These are phyloP conservation scores for Augochlora pura DNA, from an alignment of 1,140 invertebrate genomes.

Conservation along the genomic window DNA sequence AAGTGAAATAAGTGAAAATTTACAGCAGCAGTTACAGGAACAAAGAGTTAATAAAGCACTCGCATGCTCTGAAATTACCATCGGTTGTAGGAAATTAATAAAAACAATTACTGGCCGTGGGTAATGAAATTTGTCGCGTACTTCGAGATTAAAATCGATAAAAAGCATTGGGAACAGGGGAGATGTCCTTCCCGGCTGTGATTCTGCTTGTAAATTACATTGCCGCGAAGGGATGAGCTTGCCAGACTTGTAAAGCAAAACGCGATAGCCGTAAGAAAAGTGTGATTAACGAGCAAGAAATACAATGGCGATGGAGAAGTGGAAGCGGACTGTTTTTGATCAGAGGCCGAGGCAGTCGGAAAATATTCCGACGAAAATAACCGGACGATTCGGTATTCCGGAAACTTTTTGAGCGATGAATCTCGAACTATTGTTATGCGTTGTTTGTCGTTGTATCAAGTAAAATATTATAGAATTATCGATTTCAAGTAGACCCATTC, in stretches of 20 bases:
- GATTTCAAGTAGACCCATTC: background rate
- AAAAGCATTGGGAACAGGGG: background rate
- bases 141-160: background rate
- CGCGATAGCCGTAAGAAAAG: conserved; percentile 24
- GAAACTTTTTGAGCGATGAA: background rate
- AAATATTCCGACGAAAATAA: background rate
- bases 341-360: background rate
- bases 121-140: background rate
- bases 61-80: background rate
- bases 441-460: too few relatives aligned
- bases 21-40: too few relatives aligned
- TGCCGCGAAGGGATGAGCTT: background rate
- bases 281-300: conserved; percentile 44
- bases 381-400: background rate
- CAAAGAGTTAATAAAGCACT: background rate
- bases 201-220: conserved; percentile 23
- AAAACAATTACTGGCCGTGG: background rate
- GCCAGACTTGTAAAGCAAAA: conserved; percentile 11
- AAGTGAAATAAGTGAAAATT: too few relatives aligned
- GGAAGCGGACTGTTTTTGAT: conserved; percentile 29
- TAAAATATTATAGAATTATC: background rate
- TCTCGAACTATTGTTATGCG: background rate
- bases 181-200: background rate
- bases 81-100: background rate
- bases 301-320: background rate